Evolutionary conservation across 2,113 vertebrate species (phyloP).

Genomic region (Recurvirostra avosetta): DNA sequence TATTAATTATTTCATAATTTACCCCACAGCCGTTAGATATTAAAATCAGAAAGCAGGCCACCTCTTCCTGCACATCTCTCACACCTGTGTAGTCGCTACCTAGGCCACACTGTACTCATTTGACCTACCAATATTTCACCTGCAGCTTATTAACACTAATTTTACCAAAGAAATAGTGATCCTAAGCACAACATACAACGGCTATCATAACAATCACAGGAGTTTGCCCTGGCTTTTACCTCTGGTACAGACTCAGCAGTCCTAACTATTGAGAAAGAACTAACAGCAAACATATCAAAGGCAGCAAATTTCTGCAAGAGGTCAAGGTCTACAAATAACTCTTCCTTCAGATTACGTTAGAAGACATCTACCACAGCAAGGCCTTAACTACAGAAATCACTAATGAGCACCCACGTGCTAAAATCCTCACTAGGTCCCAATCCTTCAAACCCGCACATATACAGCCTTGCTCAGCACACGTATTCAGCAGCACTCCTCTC

Average conservation of each 20-base stretch:
- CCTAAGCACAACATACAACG: not conserved
- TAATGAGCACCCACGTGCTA: not conserved
- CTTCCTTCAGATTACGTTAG: not conserved
- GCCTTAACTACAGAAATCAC: not conserved
- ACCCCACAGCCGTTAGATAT: not conserved
- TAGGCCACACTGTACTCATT: not conserved
- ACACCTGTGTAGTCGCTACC: not conserved
- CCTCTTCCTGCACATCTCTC: not conserved
- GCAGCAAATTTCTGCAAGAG: not conserved
- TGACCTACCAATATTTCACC: not conserved
- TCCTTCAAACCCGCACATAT: fast-evolving
- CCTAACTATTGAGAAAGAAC: not conserved
- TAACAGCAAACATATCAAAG: not conserved
- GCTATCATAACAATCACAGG: not conserved
- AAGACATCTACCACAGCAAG: not conserved
- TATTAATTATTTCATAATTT: not conserved
- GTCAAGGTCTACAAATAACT: not conserved
- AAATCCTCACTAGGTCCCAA: not conserved
- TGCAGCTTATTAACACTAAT: not conserved
- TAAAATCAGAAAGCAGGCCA: not conserved
- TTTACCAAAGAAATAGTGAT: not conserved
- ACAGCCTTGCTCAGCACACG: fast-evolving
- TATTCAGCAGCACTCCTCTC: not conserved
- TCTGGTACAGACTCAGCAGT: not conserved
- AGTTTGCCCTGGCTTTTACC: not conserved